phyloP scores from a whole-genome alignment of 2,888 invertebrate species.

The Tachina lurida region DNA sequence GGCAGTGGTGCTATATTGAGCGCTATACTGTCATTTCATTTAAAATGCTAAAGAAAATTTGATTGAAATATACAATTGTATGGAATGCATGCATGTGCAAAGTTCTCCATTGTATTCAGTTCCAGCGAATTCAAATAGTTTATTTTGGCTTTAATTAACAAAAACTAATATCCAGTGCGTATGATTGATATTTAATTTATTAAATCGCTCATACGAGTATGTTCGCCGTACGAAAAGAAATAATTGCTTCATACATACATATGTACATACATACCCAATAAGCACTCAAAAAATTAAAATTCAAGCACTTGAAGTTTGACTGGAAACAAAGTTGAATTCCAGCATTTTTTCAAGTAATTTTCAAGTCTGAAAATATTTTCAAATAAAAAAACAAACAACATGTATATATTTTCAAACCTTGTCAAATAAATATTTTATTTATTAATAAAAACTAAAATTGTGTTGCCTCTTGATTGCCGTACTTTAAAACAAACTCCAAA shows the following conservation, averaged over 20 bases:
- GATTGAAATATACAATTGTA: constrained; percentile 11
- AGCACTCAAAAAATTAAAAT: no score
- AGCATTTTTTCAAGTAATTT: no score
- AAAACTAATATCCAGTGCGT: not conserved
- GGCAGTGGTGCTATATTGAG: not conserved
- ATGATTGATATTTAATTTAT: constrained; percentile 53
- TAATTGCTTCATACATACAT: not conserved
- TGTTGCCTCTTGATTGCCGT: no score
- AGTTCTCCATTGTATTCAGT: not conserved
- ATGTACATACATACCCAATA: no score
- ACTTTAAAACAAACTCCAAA: no score
- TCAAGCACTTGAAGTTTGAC: no score
- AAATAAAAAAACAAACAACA: no score
- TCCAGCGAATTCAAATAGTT: not conserved
- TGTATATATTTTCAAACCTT: no score
- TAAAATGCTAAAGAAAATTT: constrained; percentile 41
- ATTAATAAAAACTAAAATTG: no score
- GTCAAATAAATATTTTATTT: no score
- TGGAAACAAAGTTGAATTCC: no score
- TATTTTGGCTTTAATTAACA: constrained; percentile 24
- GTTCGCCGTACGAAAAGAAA: not conserved
- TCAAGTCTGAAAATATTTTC: no score
- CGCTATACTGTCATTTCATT: constrained; percentile 1
- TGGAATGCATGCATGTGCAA: constrained; percentile 3
- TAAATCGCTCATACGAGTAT: constrained; percentile 37